phyloP scores from a whole-genome alignment of 1,140 invertebrate species.

The Mizuhopecten yessoensis region DNA sequence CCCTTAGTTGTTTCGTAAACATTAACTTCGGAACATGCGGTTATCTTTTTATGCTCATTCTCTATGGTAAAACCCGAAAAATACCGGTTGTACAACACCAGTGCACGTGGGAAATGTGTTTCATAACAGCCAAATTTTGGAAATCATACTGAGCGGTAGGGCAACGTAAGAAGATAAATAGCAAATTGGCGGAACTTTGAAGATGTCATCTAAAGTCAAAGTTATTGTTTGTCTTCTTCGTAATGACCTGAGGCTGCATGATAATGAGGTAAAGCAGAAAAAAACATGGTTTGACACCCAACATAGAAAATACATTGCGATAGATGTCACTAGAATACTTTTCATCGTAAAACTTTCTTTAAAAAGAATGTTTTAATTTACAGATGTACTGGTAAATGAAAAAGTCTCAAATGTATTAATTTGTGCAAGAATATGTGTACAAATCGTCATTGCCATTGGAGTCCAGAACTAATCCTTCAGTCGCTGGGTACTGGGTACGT shows the following conservation, averaged over 20 bases:
- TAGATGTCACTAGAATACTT: too few relatives aligned
- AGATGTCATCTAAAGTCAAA: constrained; percentile 50
- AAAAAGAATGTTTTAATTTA: too few relatives aligned
- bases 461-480: too few relatives aligned
- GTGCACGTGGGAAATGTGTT: not conserved
- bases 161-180: not conserved
- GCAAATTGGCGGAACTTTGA: not conserved
- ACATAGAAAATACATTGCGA: too few relatives aligned
- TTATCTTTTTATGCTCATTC: not conserved
- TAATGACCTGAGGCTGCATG: constrained; percentile 81
- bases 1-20: not conserved
- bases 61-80: not conserved
- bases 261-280: constrained; percentile 78
- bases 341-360: too few relatives aligned
- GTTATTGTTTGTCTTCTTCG: constrained; percentile 74
- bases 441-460: too few relatives aligned
- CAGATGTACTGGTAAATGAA: too few relatives aligned
- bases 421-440: too few relatives aligned
- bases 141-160: not conserved
- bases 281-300: too few relatives aligned
- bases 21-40: not conserved
- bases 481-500: too few relatives aligned
- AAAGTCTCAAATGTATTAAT: too few relatives aligned
- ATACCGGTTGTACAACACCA: not conserved
- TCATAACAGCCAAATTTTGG: not conserved